These are phyloP conservation scores for Napeogenes sylphis DNA, from an alignment of 2,888 invertebrate genomes.

Conservation along the genomic window DNA sequence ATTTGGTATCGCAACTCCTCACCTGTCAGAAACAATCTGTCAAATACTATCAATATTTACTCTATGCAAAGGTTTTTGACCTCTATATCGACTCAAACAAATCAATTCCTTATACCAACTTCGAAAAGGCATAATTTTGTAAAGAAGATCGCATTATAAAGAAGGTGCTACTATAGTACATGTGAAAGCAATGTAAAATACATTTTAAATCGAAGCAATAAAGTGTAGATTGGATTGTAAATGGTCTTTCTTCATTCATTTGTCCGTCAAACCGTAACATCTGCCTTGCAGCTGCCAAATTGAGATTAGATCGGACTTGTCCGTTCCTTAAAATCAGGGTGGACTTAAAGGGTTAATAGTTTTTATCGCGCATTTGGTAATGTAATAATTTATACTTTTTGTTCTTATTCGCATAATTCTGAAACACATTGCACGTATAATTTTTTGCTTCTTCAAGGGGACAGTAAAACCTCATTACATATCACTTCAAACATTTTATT, in stretches of 20 bases:
- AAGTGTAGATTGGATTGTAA: conserved; percentile 23
- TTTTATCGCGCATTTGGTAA: conserved; percentile 29
- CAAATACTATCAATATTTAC: conserved; percentile 30
- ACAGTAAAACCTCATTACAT: conserved; percentile 11
- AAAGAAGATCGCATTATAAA: conserved; percentile 16
- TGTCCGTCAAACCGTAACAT: conserved; percentile 50
- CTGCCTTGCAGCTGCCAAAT: conserved; percentile 66
- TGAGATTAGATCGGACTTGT: conserved; percentile 68
- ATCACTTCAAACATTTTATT: conserved; percentile 16
- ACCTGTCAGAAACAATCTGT: conserved; percentile 44
- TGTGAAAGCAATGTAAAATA: neutral
- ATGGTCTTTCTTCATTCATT: conserved; percentile 25
- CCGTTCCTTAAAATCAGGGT: conserved; percentile 55
- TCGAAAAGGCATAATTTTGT: conserved; percentile 27
- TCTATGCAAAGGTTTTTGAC: conserved; percentile 35
- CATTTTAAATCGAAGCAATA: conserved; percentile 6
- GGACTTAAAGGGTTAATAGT: conserved; percentile 56
- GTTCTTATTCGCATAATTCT: neutral
- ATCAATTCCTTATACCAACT: conserved; percentile 21
- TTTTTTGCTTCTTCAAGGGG: conserved; percentile 2
- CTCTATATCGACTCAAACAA: conserved; percentile 25
- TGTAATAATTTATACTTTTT: conserved; percentile 7
- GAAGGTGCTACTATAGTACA: conserved; percentile 9
- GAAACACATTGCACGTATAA: neutral
- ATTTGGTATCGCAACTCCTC: conserved; percentile 29